Base-by-base conservation (phyloP, 2,113 vertebrate species). In the Sphyrna mokarran region DNA sequence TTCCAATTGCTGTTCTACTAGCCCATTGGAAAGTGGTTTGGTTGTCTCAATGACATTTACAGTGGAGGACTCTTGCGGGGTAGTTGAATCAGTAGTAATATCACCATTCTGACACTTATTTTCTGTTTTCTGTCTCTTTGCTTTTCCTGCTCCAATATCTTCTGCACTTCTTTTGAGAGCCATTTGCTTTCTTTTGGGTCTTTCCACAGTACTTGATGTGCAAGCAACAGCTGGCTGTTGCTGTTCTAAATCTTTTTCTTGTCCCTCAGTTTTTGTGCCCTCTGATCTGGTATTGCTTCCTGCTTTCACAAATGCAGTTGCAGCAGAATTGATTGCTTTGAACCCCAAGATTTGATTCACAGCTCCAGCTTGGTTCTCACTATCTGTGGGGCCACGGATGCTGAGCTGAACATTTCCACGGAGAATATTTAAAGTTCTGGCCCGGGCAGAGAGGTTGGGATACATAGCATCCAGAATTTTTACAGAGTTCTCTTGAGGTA, bases 381-480 rank as follows among this genome's bases (percentile, higher is more conserved):
- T 96, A 0, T 96, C 97, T 7, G 98, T 96, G 5, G 97, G 96
- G 0, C 97, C 95, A 5, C 97, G 97, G 1, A 97, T 97, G 5
- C 96, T 96, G 10, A 99, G 97, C n/a, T 97, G 97, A 93, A 99
- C 97, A 23, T 99, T 98, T 26, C 99, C 98, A 96, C 98, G 98
- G 90, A 99, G 98, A 90, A 99, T 98, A 97, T 97, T 99, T 72
- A 99, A 97, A 14, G 99, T 99, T 86, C 98, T 98, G 16, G 98
- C 99, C 5, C 98, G 98, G 78, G 99, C 98, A 0, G 99, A 99
- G 0, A 99, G 96, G 95, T 99, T 98, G 9, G 99, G 99, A 96
- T 99, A 99, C 98, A 99, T 99, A 76, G 98, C 98, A 96, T 99
- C 99, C 7, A 99, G 96, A 90, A 99, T 98, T 96, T 98, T 98